Percentiles rank a stretch among this genome's conserved stretches.
Conservation (phyloP, 2,797 vertebrate species). For the Gallinago nigripennis region DNA sequence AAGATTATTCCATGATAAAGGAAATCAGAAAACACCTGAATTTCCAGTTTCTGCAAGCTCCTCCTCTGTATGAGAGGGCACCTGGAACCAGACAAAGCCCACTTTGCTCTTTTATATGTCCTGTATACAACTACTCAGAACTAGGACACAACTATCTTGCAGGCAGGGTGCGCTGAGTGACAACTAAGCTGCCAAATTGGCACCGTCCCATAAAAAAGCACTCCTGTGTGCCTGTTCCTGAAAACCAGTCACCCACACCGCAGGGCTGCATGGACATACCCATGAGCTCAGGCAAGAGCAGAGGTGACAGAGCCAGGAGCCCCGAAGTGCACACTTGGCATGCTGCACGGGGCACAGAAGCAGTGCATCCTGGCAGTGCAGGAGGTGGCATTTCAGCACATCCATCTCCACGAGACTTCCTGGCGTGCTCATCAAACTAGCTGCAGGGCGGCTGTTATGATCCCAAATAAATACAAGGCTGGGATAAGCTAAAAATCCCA, state of each 20-base stretch:
- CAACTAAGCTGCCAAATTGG: background rate
- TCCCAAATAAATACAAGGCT: background rate
- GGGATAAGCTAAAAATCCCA: background rate
- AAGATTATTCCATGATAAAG: background rate
- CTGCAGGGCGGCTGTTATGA: background rate
- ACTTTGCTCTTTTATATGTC: background rate
- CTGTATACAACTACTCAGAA: background rate
- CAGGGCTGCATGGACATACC: rapidly evolving
- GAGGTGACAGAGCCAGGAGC: background rate
- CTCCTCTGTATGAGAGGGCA: background rate
- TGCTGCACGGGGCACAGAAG: background rate
- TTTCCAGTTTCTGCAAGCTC: background rate
- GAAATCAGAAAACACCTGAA: background rate
- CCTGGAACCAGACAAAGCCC: background rate
- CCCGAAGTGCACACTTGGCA: rapidly evolving
- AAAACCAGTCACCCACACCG: rapidly evolving
- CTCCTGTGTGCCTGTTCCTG: background rate
- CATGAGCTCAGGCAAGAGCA: background rate
- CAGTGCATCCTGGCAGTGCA: rapidly evolving
- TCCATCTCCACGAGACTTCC: background rate
- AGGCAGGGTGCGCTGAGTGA: background rate
- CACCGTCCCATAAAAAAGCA: background rate
- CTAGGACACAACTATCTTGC: background rate
- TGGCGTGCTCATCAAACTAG: background rate
- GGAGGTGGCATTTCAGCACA: background rate